Percentiles rank a stretch among this genome's conserved stretches.
Evolutionary conservation across 2,113 vertebrate species (phyloP).

Genomic region (Xyrauchen texanus): DNA sequence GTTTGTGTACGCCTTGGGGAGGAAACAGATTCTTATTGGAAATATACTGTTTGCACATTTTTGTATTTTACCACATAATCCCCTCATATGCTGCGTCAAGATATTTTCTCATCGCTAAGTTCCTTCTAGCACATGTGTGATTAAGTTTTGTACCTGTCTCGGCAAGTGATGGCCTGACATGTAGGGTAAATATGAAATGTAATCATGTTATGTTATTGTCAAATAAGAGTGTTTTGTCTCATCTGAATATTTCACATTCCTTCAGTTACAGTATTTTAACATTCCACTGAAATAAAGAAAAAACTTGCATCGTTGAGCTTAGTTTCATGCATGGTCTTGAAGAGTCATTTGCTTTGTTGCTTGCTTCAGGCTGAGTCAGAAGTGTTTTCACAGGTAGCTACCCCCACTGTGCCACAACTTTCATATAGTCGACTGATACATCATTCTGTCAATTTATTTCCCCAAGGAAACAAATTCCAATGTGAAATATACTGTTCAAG

Average conservation of each 20-base stretch:
- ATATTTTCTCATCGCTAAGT: no score
- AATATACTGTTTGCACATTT: neutral
- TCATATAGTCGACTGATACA: neutral
- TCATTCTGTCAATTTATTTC: neutral
- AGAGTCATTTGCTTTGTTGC: slow-evolving; percentile 20
- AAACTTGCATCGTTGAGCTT: neutral
- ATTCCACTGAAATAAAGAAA: no score
- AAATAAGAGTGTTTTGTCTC: no score
- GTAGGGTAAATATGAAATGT: no score
- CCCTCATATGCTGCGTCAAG: no score
- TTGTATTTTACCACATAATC: no score
- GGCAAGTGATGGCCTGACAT: no score
- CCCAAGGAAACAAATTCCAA: neutral
- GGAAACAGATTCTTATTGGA: neutral
- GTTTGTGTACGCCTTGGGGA: neutral
- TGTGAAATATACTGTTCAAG: neutral
- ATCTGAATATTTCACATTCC: no score
- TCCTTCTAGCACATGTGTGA: no score
- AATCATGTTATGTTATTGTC: no score
- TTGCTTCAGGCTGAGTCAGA: slow-evolving; percentile 25
- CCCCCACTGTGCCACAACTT: neutral
- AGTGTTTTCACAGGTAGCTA: slow-evolving; percentile 15
- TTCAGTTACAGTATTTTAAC: no score
- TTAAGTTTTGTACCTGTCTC: no score
- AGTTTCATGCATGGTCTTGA: neutral